Evolutionary conservation across 2,797 vertebrate species (phyloP).

Genomic region (Pseudomugil tenellus): DNA sequence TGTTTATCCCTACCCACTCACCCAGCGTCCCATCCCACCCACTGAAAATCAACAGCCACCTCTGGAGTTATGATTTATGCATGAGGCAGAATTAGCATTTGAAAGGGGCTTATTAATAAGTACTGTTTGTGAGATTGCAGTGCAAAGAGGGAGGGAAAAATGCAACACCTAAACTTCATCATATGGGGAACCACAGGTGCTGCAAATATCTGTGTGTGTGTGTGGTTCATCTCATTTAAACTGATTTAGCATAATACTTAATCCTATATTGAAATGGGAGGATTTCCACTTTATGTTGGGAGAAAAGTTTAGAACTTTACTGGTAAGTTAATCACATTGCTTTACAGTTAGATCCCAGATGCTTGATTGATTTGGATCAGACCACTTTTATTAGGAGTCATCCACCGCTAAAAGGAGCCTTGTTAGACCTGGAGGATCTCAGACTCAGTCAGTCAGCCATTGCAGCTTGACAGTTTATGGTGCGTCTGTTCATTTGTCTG

Average conservation of each 20-base stretch:
- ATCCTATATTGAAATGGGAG: not conserved
- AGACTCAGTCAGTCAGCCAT: not conserved
- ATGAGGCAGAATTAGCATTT: conserved; percentile 83
- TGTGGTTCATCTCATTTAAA: conserved; percentile 7
- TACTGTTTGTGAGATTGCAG: conserved; percentile 65
- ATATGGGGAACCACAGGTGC: conserved; percentile 34
- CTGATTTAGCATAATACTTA: not conserved
- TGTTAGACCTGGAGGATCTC: not conserved
- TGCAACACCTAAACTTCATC: conserved; percentile 18
- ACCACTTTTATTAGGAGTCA: not conserved
- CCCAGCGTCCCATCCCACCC: conserved; percentile 9
- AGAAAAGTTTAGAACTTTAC: not conserved
- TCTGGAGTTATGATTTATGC: conserved; percentile 81
- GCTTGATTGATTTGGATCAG: not conserved
- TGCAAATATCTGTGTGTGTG: conserved; percentile 2
- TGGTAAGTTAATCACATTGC: not conserved
- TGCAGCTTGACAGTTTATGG: not conserved
- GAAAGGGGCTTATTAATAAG: conserved; percentile 82
- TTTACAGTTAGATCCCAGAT: not conserved
- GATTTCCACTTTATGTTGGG: not conserved
- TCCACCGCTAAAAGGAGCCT: not conserved
- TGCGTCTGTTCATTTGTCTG: not conserved
- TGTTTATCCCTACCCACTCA: conserved; percentile 32
- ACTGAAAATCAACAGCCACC: conserved; percentile 47
- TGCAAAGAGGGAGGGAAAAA: conserved; percentile 30